These are phyloP conservation scores for Leucophora obtusa DNA, from an alignment of 2,888 invertebrate genomes.

Conservation along the genomic window DNA sequence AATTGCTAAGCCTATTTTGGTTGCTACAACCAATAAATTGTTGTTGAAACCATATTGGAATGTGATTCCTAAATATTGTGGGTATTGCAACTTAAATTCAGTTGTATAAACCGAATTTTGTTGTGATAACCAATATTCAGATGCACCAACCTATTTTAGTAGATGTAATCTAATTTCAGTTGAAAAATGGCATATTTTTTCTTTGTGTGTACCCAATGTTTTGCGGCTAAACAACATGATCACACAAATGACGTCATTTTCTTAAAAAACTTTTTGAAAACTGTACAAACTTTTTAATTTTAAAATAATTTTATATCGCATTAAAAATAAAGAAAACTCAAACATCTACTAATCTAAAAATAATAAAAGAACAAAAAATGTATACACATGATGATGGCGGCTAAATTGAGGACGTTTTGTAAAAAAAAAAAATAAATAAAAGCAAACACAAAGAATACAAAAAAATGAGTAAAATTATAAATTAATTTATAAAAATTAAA, in stretches of 20 bases:
- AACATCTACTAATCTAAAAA: constrained; percentile 47
- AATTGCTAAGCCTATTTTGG: too few species aligned
- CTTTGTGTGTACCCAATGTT: too few species aligned
- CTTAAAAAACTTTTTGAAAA: constrained; percentile 34
- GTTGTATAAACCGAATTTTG: too few species aligned
- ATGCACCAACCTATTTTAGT: too few species aligned
- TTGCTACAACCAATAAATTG: too few species aligned
- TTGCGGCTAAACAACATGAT: too few species aligned
- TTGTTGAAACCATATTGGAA: too few species aligned
- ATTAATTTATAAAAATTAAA: not conserved
- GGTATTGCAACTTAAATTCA: too few species aligned
- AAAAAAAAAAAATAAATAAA: constrained; percentile 34
- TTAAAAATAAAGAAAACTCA: constrained; percentile 37
- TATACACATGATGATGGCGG: constrained; percentile 50
- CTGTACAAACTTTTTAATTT: constrained; percentile 49
- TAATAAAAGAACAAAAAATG: constrained; percentile 18
- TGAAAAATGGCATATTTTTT: too few species aligned
- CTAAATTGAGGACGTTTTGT: constrained; percentile 64
- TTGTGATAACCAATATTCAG: too few species aligned
- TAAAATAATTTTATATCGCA: constrained; percentile 28
- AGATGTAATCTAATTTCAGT: too few species aligned
- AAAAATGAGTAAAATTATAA: constrained; percentile 14
- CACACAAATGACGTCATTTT: constrained; percentile 54
- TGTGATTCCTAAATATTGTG: too few species aligned
- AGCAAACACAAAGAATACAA: constrained; percentile 9